Percentiles rank a stretch among this genome's conserved stretches.
These are phyloP conservation scores for Mythimna vitellina DNA, from an alignment of 2,888 invertebrate species.

Conservation along the genomic window DNA sequence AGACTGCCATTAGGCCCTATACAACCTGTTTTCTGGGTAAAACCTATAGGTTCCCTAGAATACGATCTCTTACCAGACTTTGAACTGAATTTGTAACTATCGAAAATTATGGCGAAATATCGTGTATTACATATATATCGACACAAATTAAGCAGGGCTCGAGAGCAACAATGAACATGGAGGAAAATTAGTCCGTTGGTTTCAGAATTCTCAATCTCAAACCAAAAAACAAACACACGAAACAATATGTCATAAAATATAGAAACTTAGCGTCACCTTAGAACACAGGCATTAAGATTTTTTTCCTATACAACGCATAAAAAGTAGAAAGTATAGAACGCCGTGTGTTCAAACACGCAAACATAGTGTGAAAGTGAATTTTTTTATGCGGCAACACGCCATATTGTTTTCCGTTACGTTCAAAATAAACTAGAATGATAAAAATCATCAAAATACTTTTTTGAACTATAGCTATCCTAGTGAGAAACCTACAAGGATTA, in stretches of 20 bases:
- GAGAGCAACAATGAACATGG: not conserved
- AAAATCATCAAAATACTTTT: not conserved
- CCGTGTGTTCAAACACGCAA: conserved; percentile 55
- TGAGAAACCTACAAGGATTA: too few species aligned
- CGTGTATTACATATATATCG: too few species aligned
- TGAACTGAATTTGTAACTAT: not conserved
- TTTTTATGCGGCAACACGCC: conserved; percentile 59
- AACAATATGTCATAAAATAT: conserved; percentile 42
- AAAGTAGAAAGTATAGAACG: conserved; percentile 60
- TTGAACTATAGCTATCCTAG: too few species aligned
- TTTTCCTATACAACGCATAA: conserved; percentile 41
- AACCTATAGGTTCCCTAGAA: not conserved
- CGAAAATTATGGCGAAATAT: not conserved
- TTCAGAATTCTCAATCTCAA: not conserved
- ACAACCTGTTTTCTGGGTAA: not conserved
- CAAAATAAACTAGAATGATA: conserved; percentile 27
- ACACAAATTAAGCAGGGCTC: too few species aligned
- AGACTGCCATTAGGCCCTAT: not conserved
- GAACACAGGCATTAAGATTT: conserved; percentile 28
- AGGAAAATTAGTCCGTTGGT: not conserved
- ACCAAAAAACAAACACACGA: not conserved
- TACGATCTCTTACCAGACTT: not conserved
- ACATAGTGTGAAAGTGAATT: conserved; percentile 62
- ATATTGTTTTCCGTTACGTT: conserved; percentile 55
- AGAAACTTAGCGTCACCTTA: conserved; percentile 20